These are phyloP conservation scores for Sterrhoptilus dennistouni DNA, from an alignment of 2,113 vertebrate genomes.

Conservation along the genomic window DNA sequence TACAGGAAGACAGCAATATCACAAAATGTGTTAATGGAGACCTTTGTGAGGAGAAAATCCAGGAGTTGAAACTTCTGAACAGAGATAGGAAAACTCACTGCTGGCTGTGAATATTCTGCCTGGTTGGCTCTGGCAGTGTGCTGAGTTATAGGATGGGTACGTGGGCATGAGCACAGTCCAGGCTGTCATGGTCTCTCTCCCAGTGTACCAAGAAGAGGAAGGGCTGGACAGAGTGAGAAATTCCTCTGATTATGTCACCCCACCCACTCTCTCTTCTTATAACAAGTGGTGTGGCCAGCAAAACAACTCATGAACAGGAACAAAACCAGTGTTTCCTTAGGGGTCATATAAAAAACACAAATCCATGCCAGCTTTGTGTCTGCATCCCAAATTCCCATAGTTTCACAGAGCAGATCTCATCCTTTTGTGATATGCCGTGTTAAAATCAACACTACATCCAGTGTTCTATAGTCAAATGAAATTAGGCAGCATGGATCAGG, in stretches of 20 bases:
- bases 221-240: background rate
- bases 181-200: background rate
- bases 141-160: background rate
- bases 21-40: background rate
- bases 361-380: background rate
- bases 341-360: background rate
- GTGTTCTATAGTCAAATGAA: background rate
- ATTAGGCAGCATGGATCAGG: background rate
- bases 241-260: background rate
- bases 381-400: background rate
- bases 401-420: background rate
- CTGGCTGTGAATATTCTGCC: background rate
- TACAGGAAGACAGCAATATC: background rate
- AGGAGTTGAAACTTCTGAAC: background rate
- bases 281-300: background rate
- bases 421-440: background rate
- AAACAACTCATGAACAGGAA: background rate
- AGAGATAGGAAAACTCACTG: background rate
- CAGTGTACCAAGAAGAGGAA: background rate
- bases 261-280: background rate
- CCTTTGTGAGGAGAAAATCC: background rate
- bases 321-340: fast-evolving
- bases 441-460: background rate
- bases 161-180: background rate
- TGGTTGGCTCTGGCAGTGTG: background rate